phyloP scores from a whole-genome alignment of 2,888 invertebrate genomes.

The Zootermopsis nevadensis region DNA sequence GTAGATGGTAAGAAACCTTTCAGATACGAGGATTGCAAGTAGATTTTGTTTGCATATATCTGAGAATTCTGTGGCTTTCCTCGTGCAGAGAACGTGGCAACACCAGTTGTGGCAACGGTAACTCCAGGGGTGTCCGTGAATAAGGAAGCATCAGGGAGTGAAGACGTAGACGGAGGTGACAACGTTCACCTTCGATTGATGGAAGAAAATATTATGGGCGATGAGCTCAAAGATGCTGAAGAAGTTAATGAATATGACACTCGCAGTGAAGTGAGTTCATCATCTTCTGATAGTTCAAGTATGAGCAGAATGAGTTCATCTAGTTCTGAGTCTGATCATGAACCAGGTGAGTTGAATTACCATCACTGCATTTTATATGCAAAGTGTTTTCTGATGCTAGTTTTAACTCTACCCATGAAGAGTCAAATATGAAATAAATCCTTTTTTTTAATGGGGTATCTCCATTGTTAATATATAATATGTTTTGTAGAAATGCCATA shows the following conservation, averaged over 20 bases:
- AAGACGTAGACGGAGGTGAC: slow-evolving; percentile 22
- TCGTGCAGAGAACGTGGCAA: neutral
- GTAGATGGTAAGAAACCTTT: too few relatives aligned
- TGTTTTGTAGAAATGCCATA: too few relatives aligned
- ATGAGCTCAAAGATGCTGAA: slow-evolving; percentile 43
- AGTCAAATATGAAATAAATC: too few relatives aligned
- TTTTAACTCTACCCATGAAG: too few relatives aligned
- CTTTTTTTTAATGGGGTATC: too few relatives aligned
- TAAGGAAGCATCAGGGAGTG: slow-evolving; percentile 15
- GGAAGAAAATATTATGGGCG: slow-evolving; percentile 42
- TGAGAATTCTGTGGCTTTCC: neutral
- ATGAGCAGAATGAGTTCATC: slow-evolving; percentile 44
- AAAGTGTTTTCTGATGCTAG: too few relatives aligned
- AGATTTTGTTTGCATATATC: too few relatives aligned
- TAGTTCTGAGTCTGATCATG: slow-evolving; percentile 44
- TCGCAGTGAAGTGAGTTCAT: slow-evolving; percentile 88
- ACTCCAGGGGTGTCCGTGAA: neutral
- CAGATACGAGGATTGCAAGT: too few relatives aligned
- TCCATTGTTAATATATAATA: too few relatives aligned
- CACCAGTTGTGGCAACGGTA: neutral
- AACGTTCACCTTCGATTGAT: slow-evolving; percentile 21
- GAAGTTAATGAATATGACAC: slow-evolving; percentile 73
- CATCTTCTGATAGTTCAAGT: slow-evolving; percentile 69
- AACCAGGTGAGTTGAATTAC: slow-evolving; percentile 24
- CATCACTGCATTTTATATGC: too few relatives aligned